A percentile compares a stretch with the other conserved stretches of the same genome.
Conservation (phyloP, 2,797 vertebrate species). For the Oreonectes daqikongensis region DNA sequence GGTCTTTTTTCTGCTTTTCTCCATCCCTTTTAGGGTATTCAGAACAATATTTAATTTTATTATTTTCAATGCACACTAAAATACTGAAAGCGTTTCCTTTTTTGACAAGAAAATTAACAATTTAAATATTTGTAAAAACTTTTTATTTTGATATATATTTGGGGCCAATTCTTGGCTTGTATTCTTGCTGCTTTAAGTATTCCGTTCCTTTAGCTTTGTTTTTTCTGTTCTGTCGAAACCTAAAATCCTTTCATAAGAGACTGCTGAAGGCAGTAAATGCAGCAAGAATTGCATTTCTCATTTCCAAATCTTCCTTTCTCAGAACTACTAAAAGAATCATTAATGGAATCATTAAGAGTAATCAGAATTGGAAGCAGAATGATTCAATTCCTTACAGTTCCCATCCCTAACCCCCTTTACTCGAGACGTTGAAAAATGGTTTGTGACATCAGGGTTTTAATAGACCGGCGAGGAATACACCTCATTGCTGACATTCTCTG, state of each 20-base stretch:
- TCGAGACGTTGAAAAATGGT: not conserved
- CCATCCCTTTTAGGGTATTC: not conserved
- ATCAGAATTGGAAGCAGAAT: not conserved
- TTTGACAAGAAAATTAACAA: not conserved
- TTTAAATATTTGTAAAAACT: too few species aligned
- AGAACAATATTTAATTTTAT: not conserved
- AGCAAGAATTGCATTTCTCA: not conserved
- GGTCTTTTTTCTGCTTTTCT: slow-evolving; percentile 52
- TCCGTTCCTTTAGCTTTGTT: not conserved
- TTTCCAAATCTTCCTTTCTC: not conserved
- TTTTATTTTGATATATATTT: not conserved
- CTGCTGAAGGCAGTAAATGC: not conserved
- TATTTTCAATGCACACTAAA: not conserved
- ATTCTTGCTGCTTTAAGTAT: not conserved
- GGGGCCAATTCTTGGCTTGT: not conserved
- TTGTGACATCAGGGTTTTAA: slow-evolving; percentile 16
- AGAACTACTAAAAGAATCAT: slow-evolving; percentile 6
- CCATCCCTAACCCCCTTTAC: not conserved
- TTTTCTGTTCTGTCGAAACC: not conserved
- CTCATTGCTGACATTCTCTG: slow-evolving; percentile 8
- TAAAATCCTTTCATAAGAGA: not conserved
- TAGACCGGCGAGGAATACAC: slow-evolving; percentile 3
- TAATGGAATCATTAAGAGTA: not conserved
- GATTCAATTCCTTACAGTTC: not conserved
- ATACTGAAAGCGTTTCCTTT: not conserved